Evolutionary conservation across 2,888 invertebrate species (phyloP), one percentile per base, ranked within the genome.

Genomic region (Chesias legatella): DNA sequence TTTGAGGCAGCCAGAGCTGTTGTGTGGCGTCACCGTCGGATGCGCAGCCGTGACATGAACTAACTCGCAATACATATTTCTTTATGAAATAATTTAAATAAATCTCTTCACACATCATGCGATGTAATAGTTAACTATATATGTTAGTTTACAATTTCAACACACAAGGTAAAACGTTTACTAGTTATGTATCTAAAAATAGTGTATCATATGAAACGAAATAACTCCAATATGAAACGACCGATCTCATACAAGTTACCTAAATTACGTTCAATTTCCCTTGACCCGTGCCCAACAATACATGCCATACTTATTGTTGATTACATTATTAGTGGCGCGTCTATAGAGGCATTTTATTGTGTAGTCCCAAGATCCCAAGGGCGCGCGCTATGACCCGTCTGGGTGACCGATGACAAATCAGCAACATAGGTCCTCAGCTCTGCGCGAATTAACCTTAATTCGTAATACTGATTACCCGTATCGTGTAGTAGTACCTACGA

Each of bases 381-480:
- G 42, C 42, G 3, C 10, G 22, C 11, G 13, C 10, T 11, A 9
- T 21, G 37, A 25, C 37, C 34, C 8, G 17, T 27, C 24, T 39
- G 32, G 28, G 34, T 32, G 13, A 10, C 24, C 17, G 41, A 23
- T 38, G 43, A 41, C 48, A 32, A 39, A 44, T 31, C 33, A 33
- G 41, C 31, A 31, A 48, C n/a, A 48, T 43, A 37, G 40, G 25
- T 5, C 20, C 11, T n/a, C n/a, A n/a, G 32, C 28, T 33, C 22
- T 35, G 35, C 26, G 33, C 27, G 40, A 40, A 40, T 33, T 33
- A 32, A n/a, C n/a, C n/a, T n/a, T n/a, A n/a, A n/a, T n/a, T n/a
- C n/a, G n/a, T n/a, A n/a, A n/a, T 17, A n/a, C 36, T 33, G 17
- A 36, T 45, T 36, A 41, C 25, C 27, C 9, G 17, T 17, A 17